phyloP scores from a whole-genome alignment of 2,797 vertebrate species.

The Loriculus beryllinus region DNA sequence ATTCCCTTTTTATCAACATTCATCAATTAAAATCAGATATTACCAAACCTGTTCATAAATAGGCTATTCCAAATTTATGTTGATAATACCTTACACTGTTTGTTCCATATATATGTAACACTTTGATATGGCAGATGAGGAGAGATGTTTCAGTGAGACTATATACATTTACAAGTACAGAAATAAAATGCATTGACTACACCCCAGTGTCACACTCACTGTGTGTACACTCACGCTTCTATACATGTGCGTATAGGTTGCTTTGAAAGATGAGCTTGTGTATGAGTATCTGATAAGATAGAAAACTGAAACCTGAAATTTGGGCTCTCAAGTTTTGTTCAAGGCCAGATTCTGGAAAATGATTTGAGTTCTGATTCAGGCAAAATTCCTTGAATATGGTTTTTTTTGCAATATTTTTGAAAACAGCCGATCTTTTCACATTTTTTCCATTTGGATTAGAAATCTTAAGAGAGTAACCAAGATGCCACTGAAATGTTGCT shows the following conservation, averaged over 20 bases:
- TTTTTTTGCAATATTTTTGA: constrained; percentile 44
- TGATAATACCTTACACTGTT: neutral
- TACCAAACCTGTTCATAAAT: neutral
- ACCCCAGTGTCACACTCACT: neutral
- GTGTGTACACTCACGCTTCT: neutral
- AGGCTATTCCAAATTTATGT: neutral
- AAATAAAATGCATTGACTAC: neutral
- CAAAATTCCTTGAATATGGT: constrained; percentile 37
- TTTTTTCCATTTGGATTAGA: constrained; percentile 59
- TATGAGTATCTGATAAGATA: neutral
- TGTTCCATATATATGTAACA: neutral
- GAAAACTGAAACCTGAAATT: neutral
- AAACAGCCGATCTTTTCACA: constrained; percentile 62
- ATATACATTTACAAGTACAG: neutral
- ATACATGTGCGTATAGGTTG: neutral
- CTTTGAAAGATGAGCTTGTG: neutral
- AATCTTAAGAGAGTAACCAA: constrained; percentile 15
- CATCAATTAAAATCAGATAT: neutral
- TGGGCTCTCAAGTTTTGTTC: neutral
- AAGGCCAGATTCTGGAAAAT: constrained; percentile 43
- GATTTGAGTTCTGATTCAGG: constrained; percentile 12
- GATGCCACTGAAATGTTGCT: constrained; percentile 46
- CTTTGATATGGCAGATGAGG: neutral
- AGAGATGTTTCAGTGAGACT: neutral
- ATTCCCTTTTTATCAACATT: constrained; percentile 41